phyloP scores from a whole-genome alignment of 37 sponge, comb jelly and placozoan species.

The Haliclona indistincta region DNA sequence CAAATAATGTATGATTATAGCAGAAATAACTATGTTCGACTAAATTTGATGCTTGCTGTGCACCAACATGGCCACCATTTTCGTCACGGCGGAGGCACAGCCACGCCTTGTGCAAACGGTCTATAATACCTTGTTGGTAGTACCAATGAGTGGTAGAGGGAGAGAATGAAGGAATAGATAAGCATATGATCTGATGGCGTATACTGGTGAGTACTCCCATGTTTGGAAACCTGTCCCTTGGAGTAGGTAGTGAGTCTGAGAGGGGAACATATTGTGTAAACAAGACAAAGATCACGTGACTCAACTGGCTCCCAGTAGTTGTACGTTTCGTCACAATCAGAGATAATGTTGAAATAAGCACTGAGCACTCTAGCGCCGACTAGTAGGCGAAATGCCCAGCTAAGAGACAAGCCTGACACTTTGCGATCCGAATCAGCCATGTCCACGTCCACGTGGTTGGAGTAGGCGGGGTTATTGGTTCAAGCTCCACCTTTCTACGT shows the following conservation, averaged over 20 bases:
- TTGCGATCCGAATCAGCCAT: no score
- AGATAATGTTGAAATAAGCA: slow-evolving; percentile 80
- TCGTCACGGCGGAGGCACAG: no score
- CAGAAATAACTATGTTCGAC: no score
- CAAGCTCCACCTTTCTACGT: no score
- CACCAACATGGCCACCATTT: no score
- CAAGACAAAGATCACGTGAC: neutral
- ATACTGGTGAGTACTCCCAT: slow-evolving; percentile 97
- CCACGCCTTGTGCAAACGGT: no score
- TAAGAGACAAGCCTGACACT: no score
- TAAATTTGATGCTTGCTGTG: no score
- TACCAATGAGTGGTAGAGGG: slow-evolving; percentile 48
- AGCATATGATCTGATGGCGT: slow-evolving; percentile 93
- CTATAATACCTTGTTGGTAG: slow-evolving; percentile 60
- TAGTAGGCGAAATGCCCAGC: slow-evolving; percentile 55
- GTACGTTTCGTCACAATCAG: slow-evolving; percentile 97
- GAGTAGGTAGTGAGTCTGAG: slow-evolving; percentile 76
- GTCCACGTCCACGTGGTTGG: no score
- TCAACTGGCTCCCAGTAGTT: slow-evolving; percentile 91
- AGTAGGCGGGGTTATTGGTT: no score
- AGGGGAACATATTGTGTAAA: slow-evolving; percentile 1
- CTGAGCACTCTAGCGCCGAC: slow-evolving; percentile 70
- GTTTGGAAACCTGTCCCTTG: slow-evolving; percentile 91
- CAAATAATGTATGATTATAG: no score
- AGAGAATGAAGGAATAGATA: slow-evolving; percentile 81